Base-by-base conservation (phyloP, 2,113 vertebrate species). In the Zosterops pallidus region DNA sequence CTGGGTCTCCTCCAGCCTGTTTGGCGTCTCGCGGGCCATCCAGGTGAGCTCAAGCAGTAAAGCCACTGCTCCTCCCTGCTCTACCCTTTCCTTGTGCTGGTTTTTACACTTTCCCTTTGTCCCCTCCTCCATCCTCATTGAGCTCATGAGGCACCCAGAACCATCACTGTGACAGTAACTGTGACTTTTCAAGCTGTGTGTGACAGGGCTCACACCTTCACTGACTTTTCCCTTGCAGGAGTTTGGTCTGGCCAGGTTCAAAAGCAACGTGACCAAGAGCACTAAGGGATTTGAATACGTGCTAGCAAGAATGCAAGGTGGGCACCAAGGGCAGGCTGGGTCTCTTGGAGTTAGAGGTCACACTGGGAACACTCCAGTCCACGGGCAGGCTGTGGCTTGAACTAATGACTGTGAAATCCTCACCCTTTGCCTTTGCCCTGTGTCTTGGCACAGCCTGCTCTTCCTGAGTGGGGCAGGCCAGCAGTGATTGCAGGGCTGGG, bases 211-310 rank as follows among this genome's bases (percentile, higher is more conserved):
- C 35, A 0, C 33, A 39, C 11, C 44, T 44, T 71, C 59, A 87
- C 47, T 9, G 41, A 17, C 13, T 64, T 41, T 97, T 77, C 42
- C 46, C 23, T 96, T 97, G 47, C 90, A 99, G 99, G 99, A 99
- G 95, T 99, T 99, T 97, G 99, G 99, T 90, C 98, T 99, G 41
- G 99, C 99, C 69, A 98, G 99, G 93, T 99, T 99, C 98, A 99
- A 99, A 98, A 99, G 97, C 94, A 99, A 99, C 9, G 98, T 99
- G 97, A 98, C 98, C 94, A 99, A 99, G 97, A 99, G 99, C 44
- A 99, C 99, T 97, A 99, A 99, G 87, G 99, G 99, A 75, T 99
- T 99, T 96, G 99, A 99, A 83, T 99, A 98, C 3, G 98, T 99
- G 91, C 96, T 99, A 96, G 98, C 98, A 83, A 99, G 96, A 98